Conservation (phyloP, 1,140 invertebrate genomes). For the Theocolax elegans region DNA sequence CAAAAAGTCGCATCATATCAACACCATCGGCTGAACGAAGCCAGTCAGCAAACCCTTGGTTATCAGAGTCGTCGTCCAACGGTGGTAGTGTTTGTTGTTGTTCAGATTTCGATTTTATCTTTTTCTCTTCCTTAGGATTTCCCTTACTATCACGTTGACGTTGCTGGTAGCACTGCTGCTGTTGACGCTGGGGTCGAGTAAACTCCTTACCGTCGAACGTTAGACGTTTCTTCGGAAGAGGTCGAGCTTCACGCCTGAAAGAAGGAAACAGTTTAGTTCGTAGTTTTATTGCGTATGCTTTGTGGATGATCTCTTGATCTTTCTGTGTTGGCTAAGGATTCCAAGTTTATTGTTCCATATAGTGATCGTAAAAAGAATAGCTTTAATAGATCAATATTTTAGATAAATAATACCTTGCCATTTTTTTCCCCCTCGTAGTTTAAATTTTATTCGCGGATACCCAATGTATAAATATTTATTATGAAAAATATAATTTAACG, state of each 20-base stretch:
- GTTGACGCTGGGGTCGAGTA: neutral
- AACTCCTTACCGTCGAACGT: conserved; percentile 13
- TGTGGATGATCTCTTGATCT: too few relatives aligned
- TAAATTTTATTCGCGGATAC: neutral
- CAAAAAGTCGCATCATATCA: conserved; percentile 72
- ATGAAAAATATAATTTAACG: too few relatives aligned
- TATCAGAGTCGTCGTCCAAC: conserved; percentile 56
- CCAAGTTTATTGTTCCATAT: too few relatives aligned
- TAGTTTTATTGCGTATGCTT: too few relatives aligned
- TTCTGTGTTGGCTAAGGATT: too few relatives aligned
- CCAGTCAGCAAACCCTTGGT: conserved; percentile 71
- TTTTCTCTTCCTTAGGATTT: conserved; percentile 34
- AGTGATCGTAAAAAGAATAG: neutral
- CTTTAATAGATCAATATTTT: neutral
- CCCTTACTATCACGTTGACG: neutral
- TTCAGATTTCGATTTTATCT: neutral
- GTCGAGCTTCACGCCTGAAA: neutral
- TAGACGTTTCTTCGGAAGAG: conserved; percentile 38
- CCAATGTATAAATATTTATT: too few relatives aligned
- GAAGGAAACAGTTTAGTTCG: neutral
- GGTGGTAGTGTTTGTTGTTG: conserved; percentile 14
- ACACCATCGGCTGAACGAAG: conserved; percentile 68
- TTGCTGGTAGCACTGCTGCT: conserved; percentile 4
- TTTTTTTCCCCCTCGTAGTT: neutral
- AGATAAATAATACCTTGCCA: neutral